Evolutionary conservation across 2,888 invertebrate genomes (phyloP).

Genomic region (Dascillus cervinus): DNA sequence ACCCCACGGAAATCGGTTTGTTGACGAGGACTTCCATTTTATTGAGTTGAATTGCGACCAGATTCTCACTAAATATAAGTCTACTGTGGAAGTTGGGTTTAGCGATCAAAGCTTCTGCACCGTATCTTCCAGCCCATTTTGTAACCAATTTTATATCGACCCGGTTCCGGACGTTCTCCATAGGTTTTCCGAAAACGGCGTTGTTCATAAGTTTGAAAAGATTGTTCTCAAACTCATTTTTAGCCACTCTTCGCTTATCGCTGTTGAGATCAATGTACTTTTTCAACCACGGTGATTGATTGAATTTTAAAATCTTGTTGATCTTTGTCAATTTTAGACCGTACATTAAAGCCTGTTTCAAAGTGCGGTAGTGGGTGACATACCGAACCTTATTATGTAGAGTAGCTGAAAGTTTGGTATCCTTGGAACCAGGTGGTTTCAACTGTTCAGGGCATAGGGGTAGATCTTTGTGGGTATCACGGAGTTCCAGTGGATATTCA

Average conservation of each 20-base stretch:
- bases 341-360: too few species aligned
- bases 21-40: slow-evolving; percentile 14
- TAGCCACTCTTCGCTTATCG: too few species aligned
- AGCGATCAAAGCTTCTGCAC: slow-evolving; percentile 13
- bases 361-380: slow-evolving; percentile 23
- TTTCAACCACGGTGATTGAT: slow-evolving; percentile 7
- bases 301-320: slow-evolving; percentile 22
- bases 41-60: slow-evolving; percentile 11
- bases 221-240: slow-evolving; percentile 10
- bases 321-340: slow-evolving; percentile 27
- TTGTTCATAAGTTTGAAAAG: slow-evolving; percentile 16
- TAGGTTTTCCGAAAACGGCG: slow-evolving; percentile 30
- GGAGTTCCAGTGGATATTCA: slow-evolving; percentile 19
- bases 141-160: slow-evolving; percentile 25
- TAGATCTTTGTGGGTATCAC: slow-evolving; percentile 29
- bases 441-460: slow-evolving; percentile 27
- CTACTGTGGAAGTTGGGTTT: slow-evolving; percentile 12
- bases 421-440: slow-evolving; percentile 14
- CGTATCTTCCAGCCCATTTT: slow-evolving; percentile 20
- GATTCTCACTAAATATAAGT: slow-evolving; percentile 8
- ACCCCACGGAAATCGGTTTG: slow-evolving; percentile 21
- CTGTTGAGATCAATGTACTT: slow-evolving; percentile 5
- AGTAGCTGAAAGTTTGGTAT: slow-evolving; percentile 23
- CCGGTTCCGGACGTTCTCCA: slow-evolving; percentile 38
- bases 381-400: slow-evolving; percentile 19